Evolutionary conservation across 2,888 invertebrate genomes (phyloP), one percentile per base, ranked within the genome.

Genomic region (Torymus aiolomorphi): DNA sequence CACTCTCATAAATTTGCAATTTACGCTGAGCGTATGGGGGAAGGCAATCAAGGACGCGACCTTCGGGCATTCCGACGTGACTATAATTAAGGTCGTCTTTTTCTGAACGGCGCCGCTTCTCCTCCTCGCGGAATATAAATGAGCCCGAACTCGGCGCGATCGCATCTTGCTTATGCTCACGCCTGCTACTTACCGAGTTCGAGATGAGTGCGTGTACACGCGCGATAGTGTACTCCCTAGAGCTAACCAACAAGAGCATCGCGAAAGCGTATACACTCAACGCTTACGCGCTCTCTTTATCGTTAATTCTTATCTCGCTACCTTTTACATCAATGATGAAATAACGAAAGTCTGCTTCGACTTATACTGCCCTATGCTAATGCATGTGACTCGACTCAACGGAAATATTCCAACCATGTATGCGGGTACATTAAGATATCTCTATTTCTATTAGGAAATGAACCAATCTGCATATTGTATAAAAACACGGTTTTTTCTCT

Each of bases 121-220:
- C 31, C 31, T 31, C 31, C 31, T 66, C 59, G 66, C 13, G 31
- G 75, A 76, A 76, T 76, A 67, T 69, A 69, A 76, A 76, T 61
- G 75, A 52, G 52, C 67, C 10, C 70, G 42, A 18, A 12, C 24
- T 14, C 20, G 14, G 13, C 52, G 13, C 31, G 31, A 31, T 31
- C 31, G 31, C 31, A 31, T 31, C 31, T 31, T 31, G 5, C 31
- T 31, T 31, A 31, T 31, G 31, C 31, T 31, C 31, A 31, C 16
- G 49, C 52, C 52, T 16, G 20, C 20, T 52, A 52, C 52, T 65
- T 66, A 70, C 42, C 70, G 16, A 70, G 57, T 16, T 57, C 16
- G 31, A 31, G 31, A 31, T 31, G 31, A 31, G 31, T 31, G 31
- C 49, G 57, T 14, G 18, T 42, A 14, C 12, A 14, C 31, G 31